Evolutionary conservation across 2,113 vertebrate species (phyloP).

Genomic region (Hymenochirus boettgeri): DNA sequence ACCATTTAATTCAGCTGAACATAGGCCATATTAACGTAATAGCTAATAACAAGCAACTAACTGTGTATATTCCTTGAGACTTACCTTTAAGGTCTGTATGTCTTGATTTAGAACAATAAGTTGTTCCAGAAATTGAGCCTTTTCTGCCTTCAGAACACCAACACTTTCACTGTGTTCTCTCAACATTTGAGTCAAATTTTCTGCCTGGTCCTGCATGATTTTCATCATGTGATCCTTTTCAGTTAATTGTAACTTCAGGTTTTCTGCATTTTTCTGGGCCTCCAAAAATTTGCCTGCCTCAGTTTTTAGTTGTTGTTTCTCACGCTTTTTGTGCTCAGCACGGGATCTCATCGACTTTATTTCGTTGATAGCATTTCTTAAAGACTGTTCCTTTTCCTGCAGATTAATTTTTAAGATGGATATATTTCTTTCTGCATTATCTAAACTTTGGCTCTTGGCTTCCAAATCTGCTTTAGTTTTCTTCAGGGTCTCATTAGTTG

Average conservation of each 20-base stretch:
- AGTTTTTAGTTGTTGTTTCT: conserved; percentile 54
- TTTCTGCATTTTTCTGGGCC: conserved; percentile 50
- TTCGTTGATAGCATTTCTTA: conserved; percentile 50
- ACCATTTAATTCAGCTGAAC: not conserved
- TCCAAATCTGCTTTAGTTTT: conserved; percentile 49
- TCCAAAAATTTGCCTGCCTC: conserved; percentile 50
- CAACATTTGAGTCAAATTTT: conserved; percentile 52
- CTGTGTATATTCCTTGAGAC: no score
- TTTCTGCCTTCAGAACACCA: conserved; percentile 63
- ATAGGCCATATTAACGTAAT: no score
- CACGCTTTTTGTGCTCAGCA: conserved; percentile 56
- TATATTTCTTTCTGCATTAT: conserved; percentile 55
- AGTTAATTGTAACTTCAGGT: conserved; percentile 53
- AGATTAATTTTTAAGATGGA: conserved; percentile 42
- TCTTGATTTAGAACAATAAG: conserved; percentile 58
- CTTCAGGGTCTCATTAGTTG: conserved; percentile 54
- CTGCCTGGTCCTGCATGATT: conserved; percentile 60
- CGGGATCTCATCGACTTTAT: conserved; percentile 53
- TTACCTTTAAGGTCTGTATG: conserved; percentile 69
- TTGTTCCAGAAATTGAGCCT: conserved; percentile 63
- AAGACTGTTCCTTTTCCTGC: conserved; percentile 53
- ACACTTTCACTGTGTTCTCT: conserved; percentile 56
- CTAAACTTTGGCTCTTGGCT: conserved; percentile 49
- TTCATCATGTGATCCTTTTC: conserved; percentile 59
- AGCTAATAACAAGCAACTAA: no score